These are phyloP conservation scores for Gulo gulo DNA, from an alignment of 2,113 vertebrate genomes.

Conservation along the genomic window DNA sequence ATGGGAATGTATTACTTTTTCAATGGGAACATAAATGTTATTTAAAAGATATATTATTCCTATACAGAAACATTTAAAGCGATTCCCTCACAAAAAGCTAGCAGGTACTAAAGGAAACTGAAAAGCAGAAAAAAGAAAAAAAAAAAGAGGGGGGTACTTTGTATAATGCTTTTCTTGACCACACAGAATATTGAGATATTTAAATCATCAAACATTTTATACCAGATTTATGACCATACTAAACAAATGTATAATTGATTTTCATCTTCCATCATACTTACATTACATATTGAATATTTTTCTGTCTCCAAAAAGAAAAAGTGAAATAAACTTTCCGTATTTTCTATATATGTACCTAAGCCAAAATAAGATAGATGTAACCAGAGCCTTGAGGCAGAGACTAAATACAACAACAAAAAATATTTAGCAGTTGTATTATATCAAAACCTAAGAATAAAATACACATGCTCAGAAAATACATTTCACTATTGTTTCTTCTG, in stretches of 20 bases:
- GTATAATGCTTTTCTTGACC: not conserved
- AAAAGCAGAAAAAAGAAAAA: not conserved
- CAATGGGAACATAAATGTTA: not conserved
- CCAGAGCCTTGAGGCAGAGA: not conserved
- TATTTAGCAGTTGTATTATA: not conserved
- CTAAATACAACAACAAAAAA: conserved; percentile 44
- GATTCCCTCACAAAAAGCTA: not conserved
- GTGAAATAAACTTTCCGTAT: not conserved
- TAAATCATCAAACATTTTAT: conserved; percentile 27
- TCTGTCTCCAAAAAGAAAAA: not conserved
- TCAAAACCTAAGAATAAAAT: conserved; percentile 28
- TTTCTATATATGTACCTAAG: not conserved
- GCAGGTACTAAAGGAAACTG: not conserved
- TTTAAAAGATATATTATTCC: conserved; percentile 11
- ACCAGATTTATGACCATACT: not conserved
- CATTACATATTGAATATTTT: conserved; percentile 24
- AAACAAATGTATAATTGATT: not conserved
- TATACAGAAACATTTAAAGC: not conserved
- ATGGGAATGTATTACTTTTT: not conserved
- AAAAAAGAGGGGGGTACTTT: not conserved
- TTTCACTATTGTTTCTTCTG: not conserved
- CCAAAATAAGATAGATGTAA: not conserved
- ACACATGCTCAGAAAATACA: not conserved
- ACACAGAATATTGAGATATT: not conserved
- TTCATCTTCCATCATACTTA: not conserved